phyloP scores from a whole-genome alignment of 2,797 vertebrate genomes.

The Urophycis tenuis region DNA sequence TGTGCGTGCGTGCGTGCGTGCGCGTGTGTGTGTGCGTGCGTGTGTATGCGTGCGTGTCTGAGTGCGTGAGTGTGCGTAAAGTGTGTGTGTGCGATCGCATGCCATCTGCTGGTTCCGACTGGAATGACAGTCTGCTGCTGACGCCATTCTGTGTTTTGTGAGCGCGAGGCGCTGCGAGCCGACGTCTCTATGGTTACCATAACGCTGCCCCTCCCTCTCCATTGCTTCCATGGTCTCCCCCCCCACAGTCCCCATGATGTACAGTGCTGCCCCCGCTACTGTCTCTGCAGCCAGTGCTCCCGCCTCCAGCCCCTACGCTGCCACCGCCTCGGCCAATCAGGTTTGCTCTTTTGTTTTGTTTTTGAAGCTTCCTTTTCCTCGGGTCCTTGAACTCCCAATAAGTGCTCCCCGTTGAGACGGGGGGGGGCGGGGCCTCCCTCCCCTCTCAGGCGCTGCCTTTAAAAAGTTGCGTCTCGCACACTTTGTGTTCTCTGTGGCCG shows the following conservation, averaged over 20 bases:
- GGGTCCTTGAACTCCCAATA: slow-evolving; percentile 90
- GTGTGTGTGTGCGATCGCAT: slow-evolving; percentile 58
- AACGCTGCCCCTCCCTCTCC: slow-evolving; percentile 99
- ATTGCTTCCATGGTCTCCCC: slow-evolving; percentile 99
- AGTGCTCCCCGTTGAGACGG: slow-evolving; percentile 73
- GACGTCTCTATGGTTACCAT: slow-evolving; percentile 87
- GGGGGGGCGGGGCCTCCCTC: slow-evolving; percentile 41
- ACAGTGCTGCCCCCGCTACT: slow-evolving; percentile 99
- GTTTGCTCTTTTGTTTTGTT: slow-evolving; percentile 91
- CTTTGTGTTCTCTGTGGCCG: slow-evolving; percentile 56
- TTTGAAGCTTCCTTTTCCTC: slow-evolving; percentile 88
- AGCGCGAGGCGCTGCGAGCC: slow-evolving; percentile 50
- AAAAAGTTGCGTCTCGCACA: slow-evolving; percentile 1
- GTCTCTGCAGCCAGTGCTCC: slow-evolving; percentile 98
- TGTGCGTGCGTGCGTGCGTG: background rate
- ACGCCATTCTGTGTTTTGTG: slow-evolving; percentile 84
- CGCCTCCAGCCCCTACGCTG: slow-evolving; percentile 98
- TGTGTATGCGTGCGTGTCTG: background rate
- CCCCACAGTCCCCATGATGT: slow-evolving; percentile 99
- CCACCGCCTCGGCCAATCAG: slow-evolving; percentile 98
- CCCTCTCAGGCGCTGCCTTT: slow-evolving; percentile 28
- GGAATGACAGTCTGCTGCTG: slow-evolving; percentile 83
- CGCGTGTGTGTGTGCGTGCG: background rate
- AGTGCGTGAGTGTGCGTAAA: background rate
- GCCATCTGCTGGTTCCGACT: slow-evolving; percentile 99